Evolutionary conservation across 2,113 vertebrate species (phyloP).

Genomic region (Colossoma macropomum): DNA sequence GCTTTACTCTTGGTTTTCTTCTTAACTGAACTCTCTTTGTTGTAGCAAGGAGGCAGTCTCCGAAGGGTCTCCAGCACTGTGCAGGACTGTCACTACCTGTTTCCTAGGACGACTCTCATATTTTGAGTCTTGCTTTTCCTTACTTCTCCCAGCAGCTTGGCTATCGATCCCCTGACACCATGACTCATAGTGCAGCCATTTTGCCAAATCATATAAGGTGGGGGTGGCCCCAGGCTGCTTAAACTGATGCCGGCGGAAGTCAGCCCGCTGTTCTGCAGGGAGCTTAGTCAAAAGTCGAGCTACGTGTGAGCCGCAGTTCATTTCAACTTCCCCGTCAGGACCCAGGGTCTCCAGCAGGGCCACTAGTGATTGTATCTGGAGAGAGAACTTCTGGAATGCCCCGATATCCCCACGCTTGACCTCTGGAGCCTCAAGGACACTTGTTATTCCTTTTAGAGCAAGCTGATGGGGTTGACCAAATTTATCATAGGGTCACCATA

Average conservation of each 20-base stretch:
- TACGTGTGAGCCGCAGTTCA: background rate
- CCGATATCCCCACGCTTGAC: no score
- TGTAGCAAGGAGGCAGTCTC: no score
- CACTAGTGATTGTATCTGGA: background rate
- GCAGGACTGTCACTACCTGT: conserved; percentile 21
- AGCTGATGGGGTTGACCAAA: no score
- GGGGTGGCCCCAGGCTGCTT: background rate
- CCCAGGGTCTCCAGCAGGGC: background rate
- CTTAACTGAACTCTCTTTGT: background rate
- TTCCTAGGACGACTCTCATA: background rate
- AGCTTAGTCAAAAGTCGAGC: background rate
- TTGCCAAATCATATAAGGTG: conserved; percentile 11
- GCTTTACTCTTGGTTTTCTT: background rate
- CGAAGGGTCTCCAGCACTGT: background rate
- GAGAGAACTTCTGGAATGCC: no score
- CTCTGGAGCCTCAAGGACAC: no score
- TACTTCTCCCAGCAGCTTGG: background rate
- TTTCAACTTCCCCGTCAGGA: background rate
- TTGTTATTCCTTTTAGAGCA: no score
- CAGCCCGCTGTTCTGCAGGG: background rate
- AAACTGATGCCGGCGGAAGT: background rate
- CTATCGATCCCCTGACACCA: conserved; percentile 3
- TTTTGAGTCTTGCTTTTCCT: background rate
- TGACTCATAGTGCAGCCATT: conserved; percentile 16
- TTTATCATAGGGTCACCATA: no score